Evolutionary conservation across 1,140 invertebrate genomes (phyloP).

Genomic region (Hylaeus anthracinus): DNA sequence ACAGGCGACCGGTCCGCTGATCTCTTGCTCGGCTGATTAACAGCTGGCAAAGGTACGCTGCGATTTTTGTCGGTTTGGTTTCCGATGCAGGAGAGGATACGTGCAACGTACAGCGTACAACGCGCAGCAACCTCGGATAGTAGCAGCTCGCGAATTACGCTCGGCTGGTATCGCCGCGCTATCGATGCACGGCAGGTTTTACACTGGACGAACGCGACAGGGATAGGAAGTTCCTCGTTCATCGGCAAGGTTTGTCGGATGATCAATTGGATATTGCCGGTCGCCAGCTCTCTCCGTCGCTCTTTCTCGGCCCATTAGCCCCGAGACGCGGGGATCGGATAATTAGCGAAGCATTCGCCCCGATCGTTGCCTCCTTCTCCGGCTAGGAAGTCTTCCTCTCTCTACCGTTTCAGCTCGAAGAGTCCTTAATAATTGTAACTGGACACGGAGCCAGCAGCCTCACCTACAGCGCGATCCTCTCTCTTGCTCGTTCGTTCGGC

Average conservation of each 20-base stretch:
- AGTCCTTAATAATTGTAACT: conserved; percentile 82
- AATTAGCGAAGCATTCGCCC: conserved; percentile 76
- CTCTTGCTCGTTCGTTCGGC: no score
- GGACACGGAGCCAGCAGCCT: conserved; percentile 80
- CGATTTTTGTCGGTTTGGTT: no score
- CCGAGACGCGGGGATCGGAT: conserved; percentile 75
- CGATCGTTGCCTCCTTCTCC: conserved; percentile 69
- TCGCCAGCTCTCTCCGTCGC: conserved; percentile 52
- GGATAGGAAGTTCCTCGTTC: conserved; percentile 71
- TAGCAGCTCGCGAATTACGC: no score
- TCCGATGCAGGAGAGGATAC: no score
- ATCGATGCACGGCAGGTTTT: conserved; percentile 43
- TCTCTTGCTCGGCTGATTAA: no score
- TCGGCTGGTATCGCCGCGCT: conserved; percentile 7
- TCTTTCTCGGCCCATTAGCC: conserved; percentile 70
- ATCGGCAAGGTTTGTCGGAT: conserved; percentile 74
- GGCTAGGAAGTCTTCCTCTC: conserved; percentile 53
- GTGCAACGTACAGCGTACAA: no score
- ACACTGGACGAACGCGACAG: conserved; percentile 41
- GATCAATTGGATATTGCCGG: conserved; percentile 77
- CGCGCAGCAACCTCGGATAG: neutral
- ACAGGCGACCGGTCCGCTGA: no score
- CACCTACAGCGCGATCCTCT: conserved; percentile 76
- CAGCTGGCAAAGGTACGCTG: no score
- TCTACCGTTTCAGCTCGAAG: conserved; percentile 48